Evolutionary conservation across 64 coral and sea anemone species (phyloP).

Genomic region (Trachythela sp.): DNA sequence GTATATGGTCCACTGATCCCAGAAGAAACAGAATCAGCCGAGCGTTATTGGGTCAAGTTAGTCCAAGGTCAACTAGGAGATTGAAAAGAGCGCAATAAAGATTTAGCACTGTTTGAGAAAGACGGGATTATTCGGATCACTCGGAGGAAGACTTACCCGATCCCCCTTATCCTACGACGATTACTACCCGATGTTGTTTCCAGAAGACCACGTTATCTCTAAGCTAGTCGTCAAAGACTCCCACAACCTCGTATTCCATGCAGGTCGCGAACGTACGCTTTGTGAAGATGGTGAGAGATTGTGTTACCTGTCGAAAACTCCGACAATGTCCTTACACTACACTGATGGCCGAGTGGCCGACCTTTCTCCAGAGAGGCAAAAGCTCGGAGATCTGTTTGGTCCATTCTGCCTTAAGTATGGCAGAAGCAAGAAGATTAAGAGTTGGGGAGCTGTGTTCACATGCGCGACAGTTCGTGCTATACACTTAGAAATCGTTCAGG

Average conservation of each 20-base stretch:
- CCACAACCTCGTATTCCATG: not conserved
- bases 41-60: too few relatives aligned
- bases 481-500: not conserved
- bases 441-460: conserved; percentile 7
- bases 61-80: not conserved
- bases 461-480: not conserved
- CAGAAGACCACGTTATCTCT: not conserved
- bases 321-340: not conserved
- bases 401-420: not conserved
- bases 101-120: not conserved
- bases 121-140: not conserved
- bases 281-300: not conserved
- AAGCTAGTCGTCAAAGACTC: not conserved
- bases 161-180: not conserved
- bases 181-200: not conserved
- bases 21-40: too few relatives aligned
- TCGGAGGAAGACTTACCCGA: not conserved
- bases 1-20: too few relatives aligned
- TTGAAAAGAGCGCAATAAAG: not conserved
- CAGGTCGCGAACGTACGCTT: not conserved
- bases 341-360: not conserved
- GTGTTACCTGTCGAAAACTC: not conserved
- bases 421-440: not conserved
- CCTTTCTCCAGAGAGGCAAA: not conserved
- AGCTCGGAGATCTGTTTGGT: not conserved